Percentiles rank a stretch among this genome's conserved stretches.
phyloP scores from a whole-genome alignment of 1,140 invertebrate genomes.

The Pararge aegeria region DNA sequence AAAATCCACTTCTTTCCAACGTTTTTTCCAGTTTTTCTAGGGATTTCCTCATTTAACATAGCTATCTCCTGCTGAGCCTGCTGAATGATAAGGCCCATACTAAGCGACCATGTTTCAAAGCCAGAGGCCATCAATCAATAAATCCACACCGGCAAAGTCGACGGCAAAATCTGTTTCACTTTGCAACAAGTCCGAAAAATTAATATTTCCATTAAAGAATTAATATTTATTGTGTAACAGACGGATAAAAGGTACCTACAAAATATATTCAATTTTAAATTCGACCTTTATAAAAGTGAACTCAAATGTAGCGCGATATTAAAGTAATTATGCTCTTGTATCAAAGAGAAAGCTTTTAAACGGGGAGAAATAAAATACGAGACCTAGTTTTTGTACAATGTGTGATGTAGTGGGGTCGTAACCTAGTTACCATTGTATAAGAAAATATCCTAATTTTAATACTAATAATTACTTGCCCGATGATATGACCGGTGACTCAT shows the following conservation, averaged over 20 bases:
- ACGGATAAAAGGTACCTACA: background rate
- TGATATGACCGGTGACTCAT: no score
- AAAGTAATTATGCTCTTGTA: constrained; percentile 31
- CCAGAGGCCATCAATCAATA: no score
- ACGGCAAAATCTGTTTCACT: no score
- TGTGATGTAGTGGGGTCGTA: constrained; percentile 23
- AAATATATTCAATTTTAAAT: background rate
- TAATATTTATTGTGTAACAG: background rate
- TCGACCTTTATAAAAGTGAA: constrained; percentile 12
- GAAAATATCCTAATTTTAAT: background rate
- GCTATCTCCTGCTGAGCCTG: no score
- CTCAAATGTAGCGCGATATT: constrained; percentile 30
- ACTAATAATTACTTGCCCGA: background rate
- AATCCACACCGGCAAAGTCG: no score
- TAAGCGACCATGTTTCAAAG: no score
- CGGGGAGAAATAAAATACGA: constrained; percentile 29
- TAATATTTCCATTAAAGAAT: no score
- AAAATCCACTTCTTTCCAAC: no score
- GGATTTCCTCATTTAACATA: no score
- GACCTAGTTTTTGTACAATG: constrained; percentile 30
- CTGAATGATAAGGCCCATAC: no score
- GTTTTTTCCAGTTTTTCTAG: no score
- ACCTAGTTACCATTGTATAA: constrained; percentile 12
- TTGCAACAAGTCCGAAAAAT: no score
- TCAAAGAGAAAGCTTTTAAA: constrained; percentile 34